Percentiles rank a stretch among this genome's conserved stretches.
Evolutionary conservation across 2,113 vertebrate genomes (phyloP).

Genomic region (Notarius quadriscutis): DNA sequence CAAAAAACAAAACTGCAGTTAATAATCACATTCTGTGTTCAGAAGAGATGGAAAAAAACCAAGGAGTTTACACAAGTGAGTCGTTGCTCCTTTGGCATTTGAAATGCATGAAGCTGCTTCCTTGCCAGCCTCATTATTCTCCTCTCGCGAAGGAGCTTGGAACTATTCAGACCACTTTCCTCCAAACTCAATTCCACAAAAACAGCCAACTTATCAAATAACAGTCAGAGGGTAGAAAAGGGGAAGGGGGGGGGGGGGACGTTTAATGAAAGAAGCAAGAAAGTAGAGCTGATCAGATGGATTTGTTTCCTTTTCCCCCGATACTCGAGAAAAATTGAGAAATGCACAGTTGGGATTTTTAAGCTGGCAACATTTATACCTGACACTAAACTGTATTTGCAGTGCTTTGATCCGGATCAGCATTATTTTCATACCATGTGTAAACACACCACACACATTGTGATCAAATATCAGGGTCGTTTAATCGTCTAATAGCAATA

Average conservation of each 20-base stretch:
- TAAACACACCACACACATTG: not conserved
- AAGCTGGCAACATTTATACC: slow-evolving; percentile 7
- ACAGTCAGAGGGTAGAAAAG: slow-evolving; percentile 27
- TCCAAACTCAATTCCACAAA: slow-evolving; percentile 40
- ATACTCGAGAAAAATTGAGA: slow-evolving; percentile 15
- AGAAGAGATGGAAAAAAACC: slow-evolving; percentile 14
- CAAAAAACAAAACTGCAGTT: slow-evolving; percentile 30
- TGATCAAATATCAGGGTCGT: not conserved
- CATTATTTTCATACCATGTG: not conserved
- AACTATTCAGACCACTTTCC: slow-evolving; percentile 30
- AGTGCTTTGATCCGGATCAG: not conserved
- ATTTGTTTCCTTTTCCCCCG: slow-evolving; percentile 33
- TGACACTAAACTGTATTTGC: not conserved
- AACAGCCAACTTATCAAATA: slow-evolving; percentile 30
- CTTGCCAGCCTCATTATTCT: slow-evolving; percentile 39
- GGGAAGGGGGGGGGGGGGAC: not conserved
- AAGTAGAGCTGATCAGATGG: slow-evolving; percentile 40
- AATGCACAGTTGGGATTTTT: slow-evolving; percentile 24
- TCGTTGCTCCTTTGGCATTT: slow-evolving; percentile 22
- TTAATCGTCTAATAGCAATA: not conserved
- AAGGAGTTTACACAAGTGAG: slow-evolving; percentile 24
- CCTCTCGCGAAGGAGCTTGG: slow-evolving; percentile 36
- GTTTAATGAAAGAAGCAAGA: slow-evolving; percentile 30
- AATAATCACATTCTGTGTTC: slow-evolving; percentile 27
- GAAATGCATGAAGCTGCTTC: slow-evolving; percentile 36